Evolutionary conservation across 2,888 invertebrate genomes (phyloP), one percentile per base, ranked within the genome.

Genomic region (Tortrix viridana): DNA sequence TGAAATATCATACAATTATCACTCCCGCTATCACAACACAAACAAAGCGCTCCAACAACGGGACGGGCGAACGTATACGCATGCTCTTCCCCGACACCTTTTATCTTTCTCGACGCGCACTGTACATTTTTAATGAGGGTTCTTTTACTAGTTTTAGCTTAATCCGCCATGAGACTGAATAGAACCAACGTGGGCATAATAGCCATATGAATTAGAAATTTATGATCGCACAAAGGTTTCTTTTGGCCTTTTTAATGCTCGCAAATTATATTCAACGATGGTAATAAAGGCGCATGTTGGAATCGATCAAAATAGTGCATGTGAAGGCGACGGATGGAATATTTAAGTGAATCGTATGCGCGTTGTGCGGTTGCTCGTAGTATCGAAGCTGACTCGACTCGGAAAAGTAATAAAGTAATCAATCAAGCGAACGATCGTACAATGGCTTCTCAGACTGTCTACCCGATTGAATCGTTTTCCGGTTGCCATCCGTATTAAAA

Each of bases 1-100:
- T 69, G 69, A 70, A 67, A 69, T 67, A 71, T 69, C 68, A 71
- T 69, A 71, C 69, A 73, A 73, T 67, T 63, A 67, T 64, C 68
- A 63, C 62, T 59, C 59, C 63, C 44, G 55, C 65, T 73, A 76
- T 75, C 75, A 61, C 63, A 69, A 69, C 62, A 69, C 74, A 75
- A 76, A 74, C 69, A 76, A 47, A 47, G 46, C 52, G 47, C 3
- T 32, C 38, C 16, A 38, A 46, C 38, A 26, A 57, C 56, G 53
- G 18, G 5, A n/a, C 53, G 38, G 38, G 44, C 43, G 47, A 32
- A n/a, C 14, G 37, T 23, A 47, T 50, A 19, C 38, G 47, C 57
- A 37, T 32, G 32, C 38, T 56, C 57, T 53, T 52, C 47, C 52
- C 41, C 37, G 20, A 16, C 52, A 47, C 52, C 57, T 58, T 52